phyloP scores from a whole-genome alignment of 2,888 invertebrate genomes.

The Nycteola revayana region DNA sequence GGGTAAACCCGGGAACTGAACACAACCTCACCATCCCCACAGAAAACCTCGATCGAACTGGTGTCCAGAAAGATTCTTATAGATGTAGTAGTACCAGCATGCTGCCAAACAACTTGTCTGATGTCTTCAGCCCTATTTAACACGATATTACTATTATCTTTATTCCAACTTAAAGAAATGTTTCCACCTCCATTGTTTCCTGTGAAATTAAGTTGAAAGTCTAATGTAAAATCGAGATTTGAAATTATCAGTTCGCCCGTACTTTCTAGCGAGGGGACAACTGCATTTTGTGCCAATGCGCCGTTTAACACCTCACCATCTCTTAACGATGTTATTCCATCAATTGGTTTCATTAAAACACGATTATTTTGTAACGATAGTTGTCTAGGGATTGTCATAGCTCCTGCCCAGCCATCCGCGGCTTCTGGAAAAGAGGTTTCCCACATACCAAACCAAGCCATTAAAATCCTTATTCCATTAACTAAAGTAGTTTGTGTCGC shows the following conservation, averaged over 20 bases:
- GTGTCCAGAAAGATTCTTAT: conserved; percentile 69
- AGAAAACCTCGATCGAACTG: conserved; percentile 69
- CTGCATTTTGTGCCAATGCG: conserved; percentile 32
- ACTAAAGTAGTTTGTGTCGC: no score
- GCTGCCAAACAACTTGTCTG: conserved; percentile 70
- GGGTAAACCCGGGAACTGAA: conserved; percentile 68
- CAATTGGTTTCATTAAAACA: conserved; percentile 57
- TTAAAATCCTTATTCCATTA: no score
- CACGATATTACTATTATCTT: conserved; percentile 47
- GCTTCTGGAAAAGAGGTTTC: conserved; percentile 56
- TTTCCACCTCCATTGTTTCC: conserved; percentile 55
- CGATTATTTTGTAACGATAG: conserved; percentile 45
- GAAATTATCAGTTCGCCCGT: conserved; percentile 58
- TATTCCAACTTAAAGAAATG: conserved; percentile 52
- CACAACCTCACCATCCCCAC: conserved; percentile 72
- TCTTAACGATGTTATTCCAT: conserved; percentile 50
- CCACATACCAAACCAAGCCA: conserved; percentile 75
- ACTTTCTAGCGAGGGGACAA: conserved; percentile 45
- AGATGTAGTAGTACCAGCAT: no score
- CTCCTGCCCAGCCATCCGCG: conserved; percentile 67
- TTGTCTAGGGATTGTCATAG: conserved; percentile 65
- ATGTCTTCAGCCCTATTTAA: conserved; percentile 59
- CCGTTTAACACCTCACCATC: conserved; percentile 38
- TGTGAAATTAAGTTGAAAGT: conserved; percentile 49
- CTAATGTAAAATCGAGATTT: conserved; percentile 40